Conservation (phyloP, 1,140 invertebrate genomes). For the Dreissena rostriformis region DNA sequence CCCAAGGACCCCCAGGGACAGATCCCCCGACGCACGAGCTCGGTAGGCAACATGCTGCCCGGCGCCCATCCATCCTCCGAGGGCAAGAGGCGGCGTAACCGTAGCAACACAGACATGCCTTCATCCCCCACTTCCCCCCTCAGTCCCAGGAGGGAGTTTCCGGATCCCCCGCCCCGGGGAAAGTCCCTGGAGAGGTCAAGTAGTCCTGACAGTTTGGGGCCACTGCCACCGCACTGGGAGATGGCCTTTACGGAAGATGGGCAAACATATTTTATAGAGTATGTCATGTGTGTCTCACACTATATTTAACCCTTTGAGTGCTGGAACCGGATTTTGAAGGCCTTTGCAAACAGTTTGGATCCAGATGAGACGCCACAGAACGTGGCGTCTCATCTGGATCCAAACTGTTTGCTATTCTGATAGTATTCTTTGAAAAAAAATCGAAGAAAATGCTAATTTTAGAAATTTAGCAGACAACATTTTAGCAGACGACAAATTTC, state of each 20-base stretch:
- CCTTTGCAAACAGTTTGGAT: too few species aligned
- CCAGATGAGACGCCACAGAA: too few species aligned
- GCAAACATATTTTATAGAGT: slow-evolving; percentile 99
- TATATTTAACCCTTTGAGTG: too few species aligned
- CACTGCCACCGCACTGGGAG: slow-evolving; percentile 97
- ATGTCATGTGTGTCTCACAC: slow-evolving; percentile 70
- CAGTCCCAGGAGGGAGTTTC: slow-evolving; percentile 66
- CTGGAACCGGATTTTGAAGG: too few species aligned
- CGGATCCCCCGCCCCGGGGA: slow-evolving; percentile 63
- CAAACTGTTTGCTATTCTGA: too few species aligned
- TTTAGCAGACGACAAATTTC: too few species aligned
- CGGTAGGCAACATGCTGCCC: slow-evolving; percentile 80
- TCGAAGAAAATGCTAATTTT: too few species aligned
- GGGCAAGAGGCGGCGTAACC: slow-evolving; percentile 84
- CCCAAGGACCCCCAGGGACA: slow-evolving; percentile 78
- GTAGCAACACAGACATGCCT: slow-evolving; percentile 81
- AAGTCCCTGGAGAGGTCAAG: slow-evolving; percentile 71
- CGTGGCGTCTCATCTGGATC: too few species aligned
- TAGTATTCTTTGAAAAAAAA: too few species aligned
- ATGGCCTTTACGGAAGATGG: slow-evolving; percentile 98
- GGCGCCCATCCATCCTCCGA: slow-evolving; percentile 84
- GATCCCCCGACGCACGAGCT: slow-evolving; percentile 72
- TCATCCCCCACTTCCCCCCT: slow-evolving; percentile 63
- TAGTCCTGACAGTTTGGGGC: slow-evolving; percentile 86
- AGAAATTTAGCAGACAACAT: too few species aligned